Evolutionary conservation across 1,140 invertebrate species (phyloP).

Genomic region (Meteorus sp.): DNA sequence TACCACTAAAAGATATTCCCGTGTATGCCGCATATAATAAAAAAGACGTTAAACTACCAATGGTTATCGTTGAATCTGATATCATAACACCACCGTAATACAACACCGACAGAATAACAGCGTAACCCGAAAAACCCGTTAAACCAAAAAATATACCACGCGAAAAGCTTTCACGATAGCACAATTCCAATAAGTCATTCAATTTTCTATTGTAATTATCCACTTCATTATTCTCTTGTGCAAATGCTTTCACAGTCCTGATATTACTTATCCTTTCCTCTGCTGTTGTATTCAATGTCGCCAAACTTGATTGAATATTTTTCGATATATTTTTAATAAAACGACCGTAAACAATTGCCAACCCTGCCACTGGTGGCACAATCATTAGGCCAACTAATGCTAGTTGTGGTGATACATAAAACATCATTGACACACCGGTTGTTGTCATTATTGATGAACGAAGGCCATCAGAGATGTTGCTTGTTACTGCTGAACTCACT

Average conservation of each 20-base stretch:
- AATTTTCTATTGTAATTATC: conserved; percentile 71
- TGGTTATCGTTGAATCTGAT: conserved; percentile 75
- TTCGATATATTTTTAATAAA: conserved; percentile 85
- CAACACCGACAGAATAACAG: conserved; percentile 87
- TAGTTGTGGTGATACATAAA: conserved; percentile 88
- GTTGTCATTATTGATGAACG: conserved; percentile 81
- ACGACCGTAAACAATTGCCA: conserved; percentile 88
- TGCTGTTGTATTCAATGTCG: conserved; percentile 80
- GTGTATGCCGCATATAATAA: conserved; percentile 91
- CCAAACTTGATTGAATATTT: conserved; percentile 81
- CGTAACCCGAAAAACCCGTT: conserved; percentile 91
- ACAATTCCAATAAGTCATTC: conserved; percentile 73
- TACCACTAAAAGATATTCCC: conserved; percentile 82
- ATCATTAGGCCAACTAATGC: conserved; percentile 82
- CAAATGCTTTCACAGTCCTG: conserved; percentile 91
- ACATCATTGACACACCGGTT: conserved; percentile 91
- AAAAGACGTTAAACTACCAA: conserved; percentile 90
- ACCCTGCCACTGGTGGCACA: conserved; percentile 83
- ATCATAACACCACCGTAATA: conserved; percentile 94
- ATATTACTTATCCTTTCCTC: conserved; percentile 94
- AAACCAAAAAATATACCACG: conserved; percentile 89
- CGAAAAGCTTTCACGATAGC: conserved; percentile 85
- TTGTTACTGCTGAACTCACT: conserved; percentile 89
- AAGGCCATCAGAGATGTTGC: conserved; percentile 93
- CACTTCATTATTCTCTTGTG: conserved; percentile 81